phyloP scores from a whole-genome alignment of 2,113 vertebrate species.

The Phoxinus phoxinus region DNA sequence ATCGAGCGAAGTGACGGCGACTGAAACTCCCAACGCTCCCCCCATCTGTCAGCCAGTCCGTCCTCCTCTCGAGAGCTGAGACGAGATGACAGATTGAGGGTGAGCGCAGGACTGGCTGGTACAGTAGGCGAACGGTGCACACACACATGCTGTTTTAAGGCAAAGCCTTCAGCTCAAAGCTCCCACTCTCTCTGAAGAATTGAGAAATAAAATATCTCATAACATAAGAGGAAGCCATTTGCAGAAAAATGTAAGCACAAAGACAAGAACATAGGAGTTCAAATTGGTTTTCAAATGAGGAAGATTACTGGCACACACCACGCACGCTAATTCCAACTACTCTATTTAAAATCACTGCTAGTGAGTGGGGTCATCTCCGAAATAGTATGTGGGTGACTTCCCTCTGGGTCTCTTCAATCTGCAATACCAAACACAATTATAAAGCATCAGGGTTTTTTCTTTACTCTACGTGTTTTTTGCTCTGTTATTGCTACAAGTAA shows the following conservation, averaged over 20 bases:
- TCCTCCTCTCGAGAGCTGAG: slow-evolving; percentile 25
- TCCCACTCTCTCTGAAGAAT: neutral
- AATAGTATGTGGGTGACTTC: slow-evolving; percentile 43
- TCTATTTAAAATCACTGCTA: slow-evolving; percentile 21
- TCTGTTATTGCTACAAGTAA: neutral
- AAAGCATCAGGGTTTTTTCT: neutral
- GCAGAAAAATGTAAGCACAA: neutral
- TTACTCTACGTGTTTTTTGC: neutral
- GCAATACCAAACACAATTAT: slow-evolving; percentile 26
- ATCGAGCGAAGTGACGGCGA: slow-evolving; percentile 3
- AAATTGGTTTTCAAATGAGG: slow-evolving; percentile 12
- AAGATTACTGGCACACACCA: slow-evolving; percentile 9
- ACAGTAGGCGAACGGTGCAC: slow-evolving; percentile 24
- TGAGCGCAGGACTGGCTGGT: slow-evolving; percentile 37
- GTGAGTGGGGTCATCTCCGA: slow-evolving; percentile 17
- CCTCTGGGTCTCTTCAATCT: slow-evolving; percentile 23
- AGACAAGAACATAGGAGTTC: slow-evolving; percentile 9
- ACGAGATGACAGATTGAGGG: slow-evolving; percentile 44
- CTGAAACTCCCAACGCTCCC: slow-evolving; percentile 27
- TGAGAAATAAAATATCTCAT: neutral
- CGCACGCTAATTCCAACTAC: slow-evolving; percentile 17
- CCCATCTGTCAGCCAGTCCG: slow-evolving; percentile 44
- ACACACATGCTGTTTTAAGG: slow-evolving; percentile 35
- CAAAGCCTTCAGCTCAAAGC: neutral
- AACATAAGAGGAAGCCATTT: slow-evolving; percentile 5